Percentiles rank a stretch among this genome's conserved stretches.
These are phyloP conservation scores for Melanotaenia duboulayi DNA, from an alignment of 2,113 vertebrate genomes.

Conservation along the genomic window DNA sequence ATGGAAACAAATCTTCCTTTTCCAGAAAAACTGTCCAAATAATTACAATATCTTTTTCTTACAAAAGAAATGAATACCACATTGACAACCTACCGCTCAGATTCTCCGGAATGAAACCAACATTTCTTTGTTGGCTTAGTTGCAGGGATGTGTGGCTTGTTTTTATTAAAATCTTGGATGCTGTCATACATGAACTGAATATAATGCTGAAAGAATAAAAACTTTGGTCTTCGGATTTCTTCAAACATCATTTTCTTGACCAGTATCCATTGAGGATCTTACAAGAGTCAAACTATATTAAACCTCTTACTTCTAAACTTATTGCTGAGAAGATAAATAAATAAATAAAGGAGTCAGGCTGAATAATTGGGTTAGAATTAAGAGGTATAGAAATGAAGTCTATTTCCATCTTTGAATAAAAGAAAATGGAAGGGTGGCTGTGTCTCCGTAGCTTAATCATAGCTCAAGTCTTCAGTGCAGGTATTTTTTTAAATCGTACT, in stretches of 20 bases:
- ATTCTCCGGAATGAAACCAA: conserved; percentile 27
- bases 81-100: conserved; percentile 45
- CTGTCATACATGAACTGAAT: conserved; percentile 19
- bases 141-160: neutral
- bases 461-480: conserved; percentile 41
- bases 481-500: conserved; percentile 6
- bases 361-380: conserved; percentile 25
- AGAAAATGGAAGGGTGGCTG: conserved; percentile 26
- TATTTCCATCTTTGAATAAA: conserved; percentile 40
- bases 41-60: conserved; percentile 36
- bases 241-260: conserved; percentile 20
- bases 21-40: conserved; percentile 19
- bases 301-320: conserved; percentile 64
- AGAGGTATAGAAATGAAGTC: conserved; percentile 44
- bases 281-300: conserved; percentile 46
- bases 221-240: conserved; percentile 10
- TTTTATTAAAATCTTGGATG: conserved; percentile 8
- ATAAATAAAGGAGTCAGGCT: conserved; percentile 10
- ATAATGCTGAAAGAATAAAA: conserved; percentile 22
- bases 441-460: conserved; percentile 47
- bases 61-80: conserved; percentile 40
- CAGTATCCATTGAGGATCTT: conserved; percentile 35
- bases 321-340: conserved; percentile 37
- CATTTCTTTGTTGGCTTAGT: conserved; percentile 10
- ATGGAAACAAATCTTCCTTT: conserved; percentile 24